Base-by-base conservation (phyloP, 2,888 invertebrate genomes). In the Galeruca laticollis region DNA sequence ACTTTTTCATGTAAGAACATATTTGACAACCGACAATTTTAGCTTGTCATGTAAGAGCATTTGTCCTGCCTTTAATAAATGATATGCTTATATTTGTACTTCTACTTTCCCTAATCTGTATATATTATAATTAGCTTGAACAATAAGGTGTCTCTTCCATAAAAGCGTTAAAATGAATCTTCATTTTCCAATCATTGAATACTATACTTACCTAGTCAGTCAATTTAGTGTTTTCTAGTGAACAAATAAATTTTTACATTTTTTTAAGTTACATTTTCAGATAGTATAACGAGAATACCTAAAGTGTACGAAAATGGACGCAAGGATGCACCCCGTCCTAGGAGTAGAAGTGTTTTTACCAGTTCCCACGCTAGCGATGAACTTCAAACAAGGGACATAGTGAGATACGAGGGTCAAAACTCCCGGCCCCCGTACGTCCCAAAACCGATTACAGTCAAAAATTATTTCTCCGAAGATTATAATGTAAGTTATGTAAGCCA, bases 281-380 rank as follows among this genome's bases (percentile, higher is more conserved):
- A 84, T 77, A 84, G 82, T 75, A 76, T 82, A 71, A 79, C 82
- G 20, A 84, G 82, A 76, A 79, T 85, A 72, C 81, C 81, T 69
- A 84, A 81, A 77, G 78, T 77, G 71, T 73, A 75, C 64, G 78
- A 79, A 72, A 76, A 73, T 60, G 78, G 78, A 76, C 83, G 71
- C 79, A 83, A 84, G 76, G 83, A 82, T 65, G 76, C 88, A 40
- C 88, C 89, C 54, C 88, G 91, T 74, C 91, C 90, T 10, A 87
- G 92, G 77, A 92, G 91, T 84, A 79, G 84, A 65, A 84, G 84
- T 74, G 89, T 92, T 66, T 92, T 91, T 57, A 89, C 91, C 67
- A 91, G 90, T 82, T 90, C 90, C 57, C 90, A 90, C 82, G 87
- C 88, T 85, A 88, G 88, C 81, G 89, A 89, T 81, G 88, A 88